These are phyloP conservation scores for Hyles lineata DNA, from an alignment of 2,888 invertebrate genomes.

Conservation along the genomic window DNA sequence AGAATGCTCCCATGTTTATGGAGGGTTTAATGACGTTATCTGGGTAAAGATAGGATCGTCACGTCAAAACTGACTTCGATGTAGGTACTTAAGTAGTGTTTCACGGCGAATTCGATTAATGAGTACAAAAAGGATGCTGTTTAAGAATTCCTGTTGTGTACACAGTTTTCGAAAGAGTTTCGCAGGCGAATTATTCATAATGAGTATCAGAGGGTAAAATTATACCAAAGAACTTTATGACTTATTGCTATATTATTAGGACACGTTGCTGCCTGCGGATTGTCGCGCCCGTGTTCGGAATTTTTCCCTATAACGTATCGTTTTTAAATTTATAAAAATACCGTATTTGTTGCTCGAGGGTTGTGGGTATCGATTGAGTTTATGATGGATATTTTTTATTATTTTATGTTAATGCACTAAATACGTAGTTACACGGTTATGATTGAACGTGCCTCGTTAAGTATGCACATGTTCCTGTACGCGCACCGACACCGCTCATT, in stretches of 20 bases:
- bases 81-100: constrained; percentile 44
- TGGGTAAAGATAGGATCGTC: constrained; percentile 37
- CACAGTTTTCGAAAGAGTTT: constrained; percentile 76
- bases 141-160: constrained; percentile 76
- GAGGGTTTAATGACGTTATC: constrained; percentile 12
- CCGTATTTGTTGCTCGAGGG: constrained; percentile 73
- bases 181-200: constrained; percentile 78
- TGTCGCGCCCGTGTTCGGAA: constrained; percentile 69
- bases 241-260: constrained; percentile 68
- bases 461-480: constrained; percentile 17
- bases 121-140: constrained; percentile 63
- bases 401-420: constrained; percentile 76
- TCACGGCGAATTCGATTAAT: constrained; percentile 57
- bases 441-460: constrained; percentile 44
- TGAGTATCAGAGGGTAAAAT: constrained; percentile 63
- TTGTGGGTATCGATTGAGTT: constrained; percentile 71
- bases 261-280: constrained; percentile 66
- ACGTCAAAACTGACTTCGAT: constrained; percentile 51
- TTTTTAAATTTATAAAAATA: constrained; percentile 64
- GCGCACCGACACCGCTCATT: not conserved
- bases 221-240: constrained; percentile 67
- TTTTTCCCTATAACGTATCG: constrained; percentile 65
- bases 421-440: constrained; percentile 62
- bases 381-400: constrained; percentile 77
- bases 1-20: not conserved